Evolutionary conservation across 2,113 vertebrate genomes (phyloP).

Genomic region (Regulus satrapa): DNA sequence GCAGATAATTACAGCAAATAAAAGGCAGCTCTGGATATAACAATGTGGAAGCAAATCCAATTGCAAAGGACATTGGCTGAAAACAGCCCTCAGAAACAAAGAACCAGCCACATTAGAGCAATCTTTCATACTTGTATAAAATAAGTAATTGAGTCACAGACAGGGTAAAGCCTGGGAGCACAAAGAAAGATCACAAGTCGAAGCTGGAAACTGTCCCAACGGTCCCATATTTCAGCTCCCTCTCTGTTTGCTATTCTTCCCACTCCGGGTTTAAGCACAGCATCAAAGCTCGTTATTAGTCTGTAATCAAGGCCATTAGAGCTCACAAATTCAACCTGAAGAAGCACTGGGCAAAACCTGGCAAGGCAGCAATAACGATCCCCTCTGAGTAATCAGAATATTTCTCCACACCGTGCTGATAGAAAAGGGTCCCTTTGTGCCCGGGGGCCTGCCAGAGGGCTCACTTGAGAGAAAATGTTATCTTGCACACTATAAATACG

Average conservation of each 20-base stretch:
- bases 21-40: slow-evolving; percentile 38
- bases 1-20: slow-evolving; percentile 17
- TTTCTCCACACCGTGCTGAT: not conserved
- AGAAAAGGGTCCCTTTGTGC: not conserved
- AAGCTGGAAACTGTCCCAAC: not conserved
- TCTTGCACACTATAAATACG: slow-evolving; percentile 53
- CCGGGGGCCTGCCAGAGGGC: slow-evolving; percentile 8
- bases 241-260: not conserved
- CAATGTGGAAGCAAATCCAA: slow-evolving; percentile 5
- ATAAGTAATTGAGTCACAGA: not conserved
- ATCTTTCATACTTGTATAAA: slow-evolving; percentile 24
- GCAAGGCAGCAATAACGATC: not conserved
- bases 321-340: not conserved
- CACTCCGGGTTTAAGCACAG: not conserved
- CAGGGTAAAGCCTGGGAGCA: not conserved
- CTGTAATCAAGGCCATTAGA: not conserved
- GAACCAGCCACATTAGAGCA: slow-evolving; percentile 1
- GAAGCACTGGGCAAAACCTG: not conserved
- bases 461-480: slow-evolving; percentile 45
- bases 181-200: not conserved
- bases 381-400: not conserved
- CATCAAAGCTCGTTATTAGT: not conserved
- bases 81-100: slow-evolving; percentile 26
- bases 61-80: not conserved
- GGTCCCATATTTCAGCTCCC: not conserved